Evolutionary conservation across 2,888 invertebrate species (phyloP).

Genomic region (Danaus chrysippus): DNA sequence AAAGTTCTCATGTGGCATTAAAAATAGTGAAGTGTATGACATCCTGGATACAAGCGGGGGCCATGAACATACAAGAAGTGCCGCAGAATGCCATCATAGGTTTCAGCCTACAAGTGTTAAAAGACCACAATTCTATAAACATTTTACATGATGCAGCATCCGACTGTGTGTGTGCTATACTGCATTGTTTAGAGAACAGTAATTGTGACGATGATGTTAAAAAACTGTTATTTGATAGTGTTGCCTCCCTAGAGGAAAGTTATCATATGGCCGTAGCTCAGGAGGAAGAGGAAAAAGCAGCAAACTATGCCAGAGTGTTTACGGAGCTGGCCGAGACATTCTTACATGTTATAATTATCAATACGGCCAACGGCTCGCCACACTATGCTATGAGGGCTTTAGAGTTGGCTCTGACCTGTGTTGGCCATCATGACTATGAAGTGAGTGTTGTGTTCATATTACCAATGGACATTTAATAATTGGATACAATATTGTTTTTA

Average conservation of each 20-base stretch:
- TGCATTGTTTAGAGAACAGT: constrained; percentile 89
- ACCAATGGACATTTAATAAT: background rate
- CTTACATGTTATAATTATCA: constrained; percentile 88
- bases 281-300: constrained; percentile 95
- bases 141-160: constrained; percentile 93
- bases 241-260: constrained; percentile 88
- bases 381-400: constrained; percentile 91
- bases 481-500: too few relatives aligned
- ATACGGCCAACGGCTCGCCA: constrained; percentile 77
- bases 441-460: constrained; percentile 50
- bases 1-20: constrained; percentile 83
- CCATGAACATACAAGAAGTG: constrained; percentile 86
- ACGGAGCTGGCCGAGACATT: constrained; percentile 96
- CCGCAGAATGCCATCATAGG: constrained; percentile 86
- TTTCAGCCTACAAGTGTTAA: constrained; percentile 84
- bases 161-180: constrained; percentile 92
- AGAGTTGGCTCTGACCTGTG: constrained; percentile 93
- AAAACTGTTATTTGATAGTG: constrained; percentile 88
- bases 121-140: constrained; percentile 79
- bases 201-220: constrained; percentile 87
- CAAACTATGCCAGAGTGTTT: constrained; percentile 96
- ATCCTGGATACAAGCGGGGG: constrained; percentile 93
- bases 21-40: constrained; percentile 92
- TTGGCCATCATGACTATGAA: constrained; percentile 98
- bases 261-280: constrained; percentile 95